phyloP scores from a whole-genome alignment of 92 coral and sea anemone species.

The Phymanthus crucifer region DNA sequence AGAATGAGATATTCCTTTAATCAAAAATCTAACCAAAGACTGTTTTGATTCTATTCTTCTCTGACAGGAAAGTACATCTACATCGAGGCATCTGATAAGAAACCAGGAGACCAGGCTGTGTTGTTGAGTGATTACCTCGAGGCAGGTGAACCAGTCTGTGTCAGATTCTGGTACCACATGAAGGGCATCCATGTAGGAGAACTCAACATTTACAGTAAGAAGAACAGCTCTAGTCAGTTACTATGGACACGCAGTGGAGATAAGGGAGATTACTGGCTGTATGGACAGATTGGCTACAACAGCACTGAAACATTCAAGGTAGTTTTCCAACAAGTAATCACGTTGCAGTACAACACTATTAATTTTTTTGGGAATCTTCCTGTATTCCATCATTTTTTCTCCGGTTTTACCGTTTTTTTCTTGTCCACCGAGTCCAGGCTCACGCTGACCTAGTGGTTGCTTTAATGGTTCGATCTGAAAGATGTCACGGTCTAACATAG shows the following conservation, averaged over 20 bases:
- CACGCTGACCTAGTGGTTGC: too few species aligned
- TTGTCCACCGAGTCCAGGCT: too few species aligned
- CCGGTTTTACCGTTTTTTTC: too few species aligned
- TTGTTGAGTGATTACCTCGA: conserved; percentile 42
- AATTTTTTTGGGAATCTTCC: too few species aligned
- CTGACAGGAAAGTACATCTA: conserved; percentile 65
- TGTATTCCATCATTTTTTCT: too few species aligned
- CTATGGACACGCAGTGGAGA: conserved; percentile 64
- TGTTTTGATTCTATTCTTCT: too few species aligned
- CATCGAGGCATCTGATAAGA: conserved; percentile 61
- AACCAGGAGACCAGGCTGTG: conserved; percentile 48
- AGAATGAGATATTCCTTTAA: too few species aligned
- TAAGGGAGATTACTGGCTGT: conserved; percentile 59
- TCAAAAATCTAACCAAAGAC: too few species aligned
- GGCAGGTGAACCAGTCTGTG: conserved; percentile 50
- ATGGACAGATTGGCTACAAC: conserved; percentile 65
- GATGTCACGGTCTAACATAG: too few species aligned
- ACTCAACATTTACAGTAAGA: conserved; percentile 39
- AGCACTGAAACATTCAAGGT: conserved; percentile 34
- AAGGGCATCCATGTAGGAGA: conserved; percentile 61
- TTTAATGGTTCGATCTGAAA: too few species aligned
- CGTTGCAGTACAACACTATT: too few species aligned
- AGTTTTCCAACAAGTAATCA: background rate
- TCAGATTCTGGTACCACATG: conserved; percentile 89
- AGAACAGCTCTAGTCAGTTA: conserved; percentile 42